Evolutionary conservation across 2,888 invertebrate genomes (phyloP).

Genomic region (Axea sp.): DNA sequence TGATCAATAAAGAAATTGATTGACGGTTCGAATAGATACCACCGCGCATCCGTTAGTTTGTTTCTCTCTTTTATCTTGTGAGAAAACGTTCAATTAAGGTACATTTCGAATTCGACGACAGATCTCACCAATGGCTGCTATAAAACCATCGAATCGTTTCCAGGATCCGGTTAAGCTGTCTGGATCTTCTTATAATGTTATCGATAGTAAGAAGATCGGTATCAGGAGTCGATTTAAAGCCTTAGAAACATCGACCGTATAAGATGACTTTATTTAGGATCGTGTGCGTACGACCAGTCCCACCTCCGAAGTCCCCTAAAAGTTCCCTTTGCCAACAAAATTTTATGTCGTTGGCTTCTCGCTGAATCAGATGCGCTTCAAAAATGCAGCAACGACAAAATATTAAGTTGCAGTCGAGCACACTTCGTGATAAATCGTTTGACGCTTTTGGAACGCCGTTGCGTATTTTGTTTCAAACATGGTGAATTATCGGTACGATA

Average conservation of each 20-base stretch:
- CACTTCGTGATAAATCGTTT: conserved; percentile 64
- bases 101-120: conserved; percentile 73
- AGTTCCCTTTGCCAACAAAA: conserved; percentile 65
- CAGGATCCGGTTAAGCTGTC: conserved; percentile 71
- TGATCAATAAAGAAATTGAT: conserved; percentile 69
- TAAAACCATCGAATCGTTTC: conserved; percentile 74
- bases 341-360: conserved; percentile 71
- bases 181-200: conserved; percentile 68
- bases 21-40: conserved; percentile 66
- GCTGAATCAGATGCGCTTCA: conserved; percentile 68
- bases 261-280: conserved; percentile 74
- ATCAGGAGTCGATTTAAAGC: conserved; percentile 75
- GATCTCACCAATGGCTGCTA: conserved; percentile 70
- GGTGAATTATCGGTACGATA: conserved; percentile 70
- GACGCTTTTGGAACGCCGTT: conserved; percentile 29
- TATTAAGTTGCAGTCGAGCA: conserved; percentile 69
- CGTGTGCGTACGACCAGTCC: conserved; percentile 46
- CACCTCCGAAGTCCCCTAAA: conserved; percentile 43
- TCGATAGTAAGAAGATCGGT: conserved; percentile 77
- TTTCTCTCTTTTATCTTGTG: conserved; percentile 66
- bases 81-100: conserved; percentile 77
- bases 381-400: conserved; percentile 63
- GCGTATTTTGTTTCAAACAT: conserved; percentile 69
- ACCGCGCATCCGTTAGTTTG: conserved; percentile 56
- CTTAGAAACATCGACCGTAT: conserved; percentile 71